Conservation (phyloP, 1,140 invertebrate species). For the Heliconius nattereri region DNA sequence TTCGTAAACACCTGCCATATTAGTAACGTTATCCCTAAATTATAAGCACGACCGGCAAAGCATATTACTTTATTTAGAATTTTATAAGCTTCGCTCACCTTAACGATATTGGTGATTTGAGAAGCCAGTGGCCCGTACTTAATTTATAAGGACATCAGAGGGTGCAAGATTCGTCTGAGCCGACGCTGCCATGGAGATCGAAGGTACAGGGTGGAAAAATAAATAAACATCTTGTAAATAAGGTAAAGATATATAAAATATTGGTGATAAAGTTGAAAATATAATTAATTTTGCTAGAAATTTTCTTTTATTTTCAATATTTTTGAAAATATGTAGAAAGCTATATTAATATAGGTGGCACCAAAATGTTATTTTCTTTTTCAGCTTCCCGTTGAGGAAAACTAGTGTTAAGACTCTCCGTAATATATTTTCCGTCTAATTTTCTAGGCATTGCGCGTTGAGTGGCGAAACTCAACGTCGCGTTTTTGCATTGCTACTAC, state of each 20-base stretch:
- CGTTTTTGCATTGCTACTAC: too few relatives aligned
- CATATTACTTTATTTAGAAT: conserved; percentile 48
- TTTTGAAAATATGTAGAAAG: too few relatives aligned
- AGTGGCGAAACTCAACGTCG: too few relatives aligned
- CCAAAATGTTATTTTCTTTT: too few relatives aligned
- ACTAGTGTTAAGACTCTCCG: too few relatives aligned
- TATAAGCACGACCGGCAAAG: conserved; percentile 33
- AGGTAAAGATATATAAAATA: neutral
- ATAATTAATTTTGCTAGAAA: neutral
- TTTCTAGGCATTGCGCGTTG: too few relatives aligned
- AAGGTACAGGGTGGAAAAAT: conserved; percentile 16
- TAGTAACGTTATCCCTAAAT: conserved; percentile 34
- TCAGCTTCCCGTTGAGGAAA: too few relatives aligned
- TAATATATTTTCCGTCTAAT: too few relatives aligned
- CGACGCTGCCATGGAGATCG: conserved; percentile 32
- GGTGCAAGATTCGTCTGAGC: conserved; percentile 44
- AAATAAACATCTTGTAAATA: neutral
- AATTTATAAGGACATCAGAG: conserved; percentile 49
- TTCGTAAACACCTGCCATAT: conserved; percentile 10
- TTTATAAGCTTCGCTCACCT: conserved; percentile 44
- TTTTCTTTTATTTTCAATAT: neutral
- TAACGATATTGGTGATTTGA: conserved; percentile 51
- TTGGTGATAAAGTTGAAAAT: neutral
- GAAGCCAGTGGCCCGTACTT: conserved; percentile 43
- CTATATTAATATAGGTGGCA: too few relatives aligned